A percentile compares a stretch with the other conserved stretches of the same genome.
These are phyloP conservation scores for Chlorops oryzae DNA, from an alignment of 1,140 invertebrate genomes.

Conservation along the genomic window DNA sequence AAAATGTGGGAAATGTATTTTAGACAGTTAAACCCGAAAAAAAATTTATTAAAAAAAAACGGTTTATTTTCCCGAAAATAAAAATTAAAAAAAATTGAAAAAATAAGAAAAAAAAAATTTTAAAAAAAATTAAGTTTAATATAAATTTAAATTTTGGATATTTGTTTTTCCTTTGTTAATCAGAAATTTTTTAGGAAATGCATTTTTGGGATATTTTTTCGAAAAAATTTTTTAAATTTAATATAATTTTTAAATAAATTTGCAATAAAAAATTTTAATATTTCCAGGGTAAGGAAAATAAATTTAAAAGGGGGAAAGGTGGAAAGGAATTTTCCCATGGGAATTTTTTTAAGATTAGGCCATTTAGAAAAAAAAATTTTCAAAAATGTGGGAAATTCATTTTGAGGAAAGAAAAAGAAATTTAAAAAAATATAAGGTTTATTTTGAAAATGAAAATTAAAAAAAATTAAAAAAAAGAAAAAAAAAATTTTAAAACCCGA, in stretches of 20 bases:
- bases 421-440: not conserved
- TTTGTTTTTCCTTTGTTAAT: not conserved
- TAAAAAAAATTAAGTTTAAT: constrained; percentile 4
- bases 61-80: not conserved
- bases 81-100: not conserved
- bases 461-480: not conserved
- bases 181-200: too few species aligned
- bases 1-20: too few species aligned
- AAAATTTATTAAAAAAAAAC: too few species aligned
- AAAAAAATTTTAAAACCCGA: too few species aligned
- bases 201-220: too few species aligned
- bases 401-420: not conserved
- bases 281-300: too few species aligned
- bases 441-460: not conserved
- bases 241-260: not conserved
- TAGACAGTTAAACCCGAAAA: too few species aligned
- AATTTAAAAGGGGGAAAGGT: constrained; percentile 26
- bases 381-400: not conserved
- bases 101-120: not conserved
- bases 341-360: not conserved
- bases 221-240: too few species aligned
- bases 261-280: not conserved
- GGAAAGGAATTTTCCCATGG: constrained; percentile 16
- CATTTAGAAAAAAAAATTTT: not conserved
- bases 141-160: constrained; percentile 19